Evolutionary conservation across 2,797 vertebrate species (phyloP).

Genomic region (Coracias cyanogaster): DNA sequence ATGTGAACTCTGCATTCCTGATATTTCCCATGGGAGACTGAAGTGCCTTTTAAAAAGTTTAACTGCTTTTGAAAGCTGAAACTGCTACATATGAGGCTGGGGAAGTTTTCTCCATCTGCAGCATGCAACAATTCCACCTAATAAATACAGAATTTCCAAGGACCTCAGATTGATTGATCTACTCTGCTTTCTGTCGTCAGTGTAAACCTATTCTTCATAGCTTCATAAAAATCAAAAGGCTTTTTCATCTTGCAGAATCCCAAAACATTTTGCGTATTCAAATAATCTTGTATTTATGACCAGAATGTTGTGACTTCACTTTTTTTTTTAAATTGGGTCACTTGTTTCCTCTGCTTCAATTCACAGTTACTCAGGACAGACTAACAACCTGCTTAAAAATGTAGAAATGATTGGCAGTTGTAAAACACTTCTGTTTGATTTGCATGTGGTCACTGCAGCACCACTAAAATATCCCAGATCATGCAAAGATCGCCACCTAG

Average conservation of each 20-base stretch:
- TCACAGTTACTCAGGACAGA: background rate
- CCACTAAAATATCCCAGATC: background rate
- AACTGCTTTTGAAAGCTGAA: background rate
- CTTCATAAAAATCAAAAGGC: background rate
- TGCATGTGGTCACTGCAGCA: background rate
- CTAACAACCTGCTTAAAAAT: background rate
- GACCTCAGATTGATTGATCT: background rate
- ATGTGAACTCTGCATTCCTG: background rate
- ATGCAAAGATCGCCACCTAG: background rate
- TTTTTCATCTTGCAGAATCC: background rate
- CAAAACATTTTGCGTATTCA: background rate
- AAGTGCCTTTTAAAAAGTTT: background rate
- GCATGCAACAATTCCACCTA: background rate
- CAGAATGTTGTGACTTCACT: background rate
- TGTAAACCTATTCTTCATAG: background rate
- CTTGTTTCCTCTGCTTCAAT: background rate
- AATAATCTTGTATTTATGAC: background rate
- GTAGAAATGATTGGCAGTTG: background rate
- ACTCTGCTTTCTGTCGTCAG: background rate
- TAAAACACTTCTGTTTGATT: background rate
- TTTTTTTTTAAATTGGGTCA: background rate
- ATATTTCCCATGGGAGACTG: background rate
- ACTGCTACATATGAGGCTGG: accelerated
- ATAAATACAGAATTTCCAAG: background rate
- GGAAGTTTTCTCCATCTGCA: background rate